Base-by-base conservation (phyloP, 1,140 invertebrate genomes). In the Saxidomus purpurata region DNA sequence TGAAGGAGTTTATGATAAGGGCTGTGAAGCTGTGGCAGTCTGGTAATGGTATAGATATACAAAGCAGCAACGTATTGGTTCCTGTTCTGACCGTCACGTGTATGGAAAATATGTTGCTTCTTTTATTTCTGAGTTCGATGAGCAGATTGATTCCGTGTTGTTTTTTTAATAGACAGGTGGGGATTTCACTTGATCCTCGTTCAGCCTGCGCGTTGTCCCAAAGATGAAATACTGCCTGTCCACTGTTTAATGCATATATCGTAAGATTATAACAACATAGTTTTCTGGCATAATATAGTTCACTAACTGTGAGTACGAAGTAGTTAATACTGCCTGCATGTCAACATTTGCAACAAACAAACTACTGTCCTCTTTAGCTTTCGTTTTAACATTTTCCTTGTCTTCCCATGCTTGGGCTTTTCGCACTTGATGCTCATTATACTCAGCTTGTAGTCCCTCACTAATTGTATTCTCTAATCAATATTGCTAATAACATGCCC, bases 151-250 rank as follows among this genome's bases (percentile, higher is more conserved):
- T n/a, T n/a, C n/a, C n/a, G n/a, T n/a, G n/a, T n/a, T n/a, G n/a
- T n/a, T n/a, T n/a, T n/a, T n/a, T n/a, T n/a, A n/a, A n/a, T n/a
- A n/a, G n/a, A n/a, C n/a, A n/a, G n/a, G n/a, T n/a, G n/a, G n/a
- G n/a, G n/a, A n/a, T 38, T 22, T 31, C 17, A 25, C 22, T 31
- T 17, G 69, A 40, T 63, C 69, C 85, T 28, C 69, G 59, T 63
- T 87, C 79, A 13, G 74, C 38, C 11, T 87, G 67, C n/a, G 71
- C 79, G 19, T 87, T 74, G 59, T 87, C 71, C 85, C 85, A 87
- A 6, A 79, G n/a, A 67, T 87, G 76, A 31, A 71, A 87, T 1
- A 76, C 49, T 47, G 28, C 85, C 13, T 87, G 71, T 67, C 67
- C 79, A 52, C 79, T 74, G 0, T 19, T 74, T 9, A 79, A 47